Evolutionary conservation across 2,888 invertebrate genomes (phyloP).

Genomic region (Leptinotarsa juncta): DNA sequence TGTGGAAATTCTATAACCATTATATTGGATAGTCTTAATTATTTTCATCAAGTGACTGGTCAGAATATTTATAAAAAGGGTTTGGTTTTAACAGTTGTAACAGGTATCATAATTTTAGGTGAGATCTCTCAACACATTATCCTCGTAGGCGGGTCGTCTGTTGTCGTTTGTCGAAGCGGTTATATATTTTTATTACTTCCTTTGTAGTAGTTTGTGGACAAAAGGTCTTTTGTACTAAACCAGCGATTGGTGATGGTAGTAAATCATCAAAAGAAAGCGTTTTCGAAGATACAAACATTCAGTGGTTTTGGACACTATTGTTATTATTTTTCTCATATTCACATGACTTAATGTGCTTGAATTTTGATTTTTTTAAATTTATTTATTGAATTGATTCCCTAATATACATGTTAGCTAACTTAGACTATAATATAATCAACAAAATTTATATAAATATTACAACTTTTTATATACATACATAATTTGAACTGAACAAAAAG

Average conservation of each 20-base stretch:
- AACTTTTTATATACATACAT: no score
- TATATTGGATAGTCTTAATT: no score
- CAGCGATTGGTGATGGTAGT: conserved; percentile 4
- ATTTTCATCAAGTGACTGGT: no score
- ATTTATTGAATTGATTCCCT: no score
- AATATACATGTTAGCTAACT: no score
- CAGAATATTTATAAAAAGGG: background rate
- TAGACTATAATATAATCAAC: no score
- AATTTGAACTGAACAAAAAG: no score
- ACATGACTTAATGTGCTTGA: no score
- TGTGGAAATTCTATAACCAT: no score
- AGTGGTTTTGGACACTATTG: background rate
- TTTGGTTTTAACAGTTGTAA: background rate
- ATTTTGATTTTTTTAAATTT: no score
- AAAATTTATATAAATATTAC: no score
- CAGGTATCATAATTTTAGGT: conserved; percentile 12
- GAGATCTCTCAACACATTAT: conserved; percentile 7
- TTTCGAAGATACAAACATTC: background rate
- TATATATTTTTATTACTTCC: conserved; percentile 14
- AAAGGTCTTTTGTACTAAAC: conserved; percentile 1
- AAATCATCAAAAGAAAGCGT: conserved; percentile 1
- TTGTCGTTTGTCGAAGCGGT: conserved; percentile 4
- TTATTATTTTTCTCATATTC: no score
- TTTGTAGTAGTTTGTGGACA: conserved; percentile 10
- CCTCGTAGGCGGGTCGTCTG: conserved; percentile 7